Conservation (phyloP, 1,140 invertebrate species). For the Trichonephila clavipes region DNA sequence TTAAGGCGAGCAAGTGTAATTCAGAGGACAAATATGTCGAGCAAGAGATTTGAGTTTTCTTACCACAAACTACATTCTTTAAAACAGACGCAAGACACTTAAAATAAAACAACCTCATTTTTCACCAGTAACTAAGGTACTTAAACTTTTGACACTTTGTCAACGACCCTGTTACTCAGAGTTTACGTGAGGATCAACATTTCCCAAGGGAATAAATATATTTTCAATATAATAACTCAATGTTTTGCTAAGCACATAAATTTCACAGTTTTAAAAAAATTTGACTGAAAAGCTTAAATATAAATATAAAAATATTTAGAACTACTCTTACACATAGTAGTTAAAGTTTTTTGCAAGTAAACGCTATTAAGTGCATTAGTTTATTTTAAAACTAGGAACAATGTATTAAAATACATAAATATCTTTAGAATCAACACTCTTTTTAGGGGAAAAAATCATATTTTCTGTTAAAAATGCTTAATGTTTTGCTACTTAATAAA, state of each 20-base stretch:
- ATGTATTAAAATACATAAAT: too few relatives aligned
- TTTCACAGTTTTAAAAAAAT: not conserved
- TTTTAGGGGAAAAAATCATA: too few relatives aligned
- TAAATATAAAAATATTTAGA: not conserved
- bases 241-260: not conserved
- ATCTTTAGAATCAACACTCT: too few relatives aligned
- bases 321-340: not conserved
- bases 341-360: not conserved
- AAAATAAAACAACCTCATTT: slow-evolving; percentile 20
- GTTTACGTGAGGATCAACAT: not conserved
- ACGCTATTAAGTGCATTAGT: not conserved
- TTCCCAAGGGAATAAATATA: not conserved
- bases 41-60: not conserved
- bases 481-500: too few relatives aligned
- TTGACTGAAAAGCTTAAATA: not conserved
- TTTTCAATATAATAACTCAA: not conserved
- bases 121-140: not conserved
- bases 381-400: too few relatives aligned
- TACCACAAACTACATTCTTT: not conserved
- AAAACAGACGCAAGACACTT: not conserved
- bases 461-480: too few relatives aligned
- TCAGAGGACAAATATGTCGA: not conserved
- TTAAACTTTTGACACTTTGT: not conserved
- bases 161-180: slow-evolving; percentile 7
- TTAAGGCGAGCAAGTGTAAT: not conserved